Conservation (phyloP, 2,113 vertebrate species). For the Pygathrix nemaeus region DNA sequence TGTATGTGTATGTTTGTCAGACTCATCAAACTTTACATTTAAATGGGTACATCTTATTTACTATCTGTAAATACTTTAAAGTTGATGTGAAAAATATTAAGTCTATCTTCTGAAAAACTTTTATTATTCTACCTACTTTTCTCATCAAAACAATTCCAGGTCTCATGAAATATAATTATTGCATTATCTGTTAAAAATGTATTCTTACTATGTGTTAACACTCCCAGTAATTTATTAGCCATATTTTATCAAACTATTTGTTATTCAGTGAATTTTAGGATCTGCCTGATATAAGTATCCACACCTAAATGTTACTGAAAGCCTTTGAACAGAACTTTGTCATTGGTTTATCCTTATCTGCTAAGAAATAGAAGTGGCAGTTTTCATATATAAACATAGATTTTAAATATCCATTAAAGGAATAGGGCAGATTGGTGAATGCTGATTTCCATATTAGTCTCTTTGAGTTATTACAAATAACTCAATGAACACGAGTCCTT, state of each 20-base stretch:
- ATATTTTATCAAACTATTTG: neutral
- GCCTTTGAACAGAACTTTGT: neutral
- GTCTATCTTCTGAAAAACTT: neutral
- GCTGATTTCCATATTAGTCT: neutral
- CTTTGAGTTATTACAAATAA: conserved; percentile 28
- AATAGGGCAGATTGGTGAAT: neutral
- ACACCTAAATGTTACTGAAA: neutral
- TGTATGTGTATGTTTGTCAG: neutral
- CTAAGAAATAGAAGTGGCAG: neutral
- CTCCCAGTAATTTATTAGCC: neutral
- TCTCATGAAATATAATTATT: neutral
- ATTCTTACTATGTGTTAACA: neutral
- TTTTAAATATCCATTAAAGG: neutral
- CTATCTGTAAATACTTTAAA: neutral
- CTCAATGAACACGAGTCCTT: neutral
- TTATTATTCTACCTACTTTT: neutral
- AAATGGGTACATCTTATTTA: neutral
- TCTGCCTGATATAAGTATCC: neutral
- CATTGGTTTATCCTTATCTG: neutral
- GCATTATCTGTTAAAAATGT: neutral
- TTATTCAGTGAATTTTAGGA: neutral
- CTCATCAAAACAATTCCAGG: conserved; percentile 3
- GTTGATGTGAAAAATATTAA: conserved; percentile 21
- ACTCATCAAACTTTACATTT: neutral
- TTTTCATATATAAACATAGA: neutral